A percentile compares a stretch with the other conserved stretches of the same genome.
Evolutionary conservation across 2,113 vertebrate genomes (phyloP).

Genomic region (Mystacornis crossleyi): DNA sequence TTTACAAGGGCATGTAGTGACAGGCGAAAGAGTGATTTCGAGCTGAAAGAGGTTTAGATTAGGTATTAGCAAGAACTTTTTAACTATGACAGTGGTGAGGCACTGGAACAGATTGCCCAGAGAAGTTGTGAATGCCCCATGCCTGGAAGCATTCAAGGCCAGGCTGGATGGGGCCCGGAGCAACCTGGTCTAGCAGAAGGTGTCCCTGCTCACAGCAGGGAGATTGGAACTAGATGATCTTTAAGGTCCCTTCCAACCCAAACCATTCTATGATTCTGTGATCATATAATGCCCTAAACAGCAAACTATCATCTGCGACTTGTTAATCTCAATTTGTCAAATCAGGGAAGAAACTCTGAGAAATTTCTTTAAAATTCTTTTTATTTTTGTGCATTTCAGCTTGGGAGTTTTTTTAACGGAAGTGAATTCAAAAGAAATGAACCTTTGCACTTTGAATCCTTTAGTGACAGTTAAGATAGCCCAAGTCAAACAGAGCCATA

Average conservation of each 20-base stretch:
- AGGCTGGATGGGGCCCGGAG: background rate
- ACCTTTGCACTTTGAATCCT: background rate
- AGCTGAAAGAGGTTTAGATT: background rate
- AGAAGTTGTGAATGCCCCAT: background rate
- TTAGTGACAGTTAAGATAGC: background rate
- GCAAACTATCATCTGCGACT: background rate
- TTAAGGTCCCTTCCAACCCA: background rate
- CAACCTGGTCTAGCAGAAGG: background rate
- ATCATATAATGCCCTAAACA: background rate
- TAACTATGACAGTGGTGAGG: background rate
- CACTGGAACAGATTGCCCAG: background rate
- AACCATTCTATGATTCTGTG: background rate
- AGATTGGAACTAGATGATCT: background rate
- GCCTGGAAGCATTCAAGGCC: background rate
- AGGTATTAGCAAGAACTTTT: background rate
- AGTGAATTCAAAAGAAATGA: background rate
- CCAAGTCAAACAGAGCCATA: conserved; percentile 7
- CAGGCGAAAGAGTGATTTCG: background rate
- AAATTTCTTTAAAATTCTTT: background rate
- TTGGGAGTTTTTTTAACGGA: background rate
- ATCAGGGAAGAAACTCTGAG: background rate
- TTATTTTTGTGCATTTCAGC: background rate
- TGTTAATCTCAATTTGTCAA: background rate
- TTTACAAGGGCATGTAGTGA: background rate
- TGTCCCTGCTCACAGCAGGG: background rate